Conservation (phyloP, 1,140 invertebrate species). For the Caenorhabditis remanei region DNA sequence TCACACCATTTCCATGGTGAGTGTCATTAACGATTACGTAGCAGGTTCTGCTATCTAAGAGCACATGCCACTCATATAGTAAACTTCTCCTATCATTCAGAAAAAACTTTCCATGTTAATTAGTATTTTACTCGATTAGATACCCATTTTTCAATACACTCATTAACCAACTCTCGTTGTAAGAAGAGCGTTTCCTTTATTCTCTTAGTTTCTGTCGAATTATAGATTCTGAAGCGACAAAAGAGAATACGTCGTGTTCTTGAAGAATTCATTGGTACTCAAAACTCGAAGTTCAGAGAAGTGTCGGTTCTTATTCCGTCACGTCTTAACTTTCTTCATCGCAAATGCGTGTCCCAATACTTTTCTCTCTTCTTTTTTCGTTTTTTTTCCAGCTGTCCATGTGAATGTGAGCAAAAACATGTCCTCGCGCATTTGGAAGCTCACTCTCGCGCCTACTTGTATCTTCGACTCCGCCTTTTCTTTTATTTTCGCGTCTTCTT, state of each 20-base stretch:
- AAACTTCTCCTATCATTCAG: neutral
- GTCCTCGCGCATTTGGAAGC: slow-evolving; percentile 48
- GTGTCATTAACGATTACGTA: neutral
- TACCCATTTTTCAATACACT: neutral
- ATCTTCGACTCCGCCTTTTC: slow-evolving; percentile 2
- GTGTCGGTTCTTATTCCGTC: neutral
- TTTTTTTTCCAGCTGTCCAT: slow-evolving; percentile 1
- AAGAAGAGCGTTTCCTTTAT: neutral
- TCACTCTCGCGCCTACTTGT: slow-evolving; percentile 42
- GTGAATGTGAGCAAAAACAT: slow-evolving; percentile 20
- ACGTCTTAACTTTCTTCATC: slow-evolving; percentile 21
- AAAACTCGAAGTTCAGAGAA: neutral
- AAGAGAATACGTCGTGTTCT: neutral
- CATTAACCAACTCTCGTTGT: neutral
- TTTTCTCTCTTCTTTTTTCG: neutral
- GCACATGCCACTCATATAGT: slow-evolving; percentile 19
- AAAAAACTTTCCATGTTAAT: neutral
- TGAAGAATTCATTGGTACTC: slow-evolving; percentile 37
- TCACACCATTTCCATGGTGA: neutral
- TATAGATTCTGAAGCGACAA: neutral
- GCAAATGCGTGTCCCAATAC: slow-evolving; percentile 28
- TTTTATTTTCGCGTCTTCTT: neutral
- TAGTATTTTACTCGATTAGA: neutral
- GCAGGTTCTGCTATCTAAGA: neutral
- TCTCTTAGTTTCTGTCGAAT: neutral